Evolutionary conservation across 2,888 invertebrate species (phyloP).

Genomic region (Cancer borealis): DNA sequence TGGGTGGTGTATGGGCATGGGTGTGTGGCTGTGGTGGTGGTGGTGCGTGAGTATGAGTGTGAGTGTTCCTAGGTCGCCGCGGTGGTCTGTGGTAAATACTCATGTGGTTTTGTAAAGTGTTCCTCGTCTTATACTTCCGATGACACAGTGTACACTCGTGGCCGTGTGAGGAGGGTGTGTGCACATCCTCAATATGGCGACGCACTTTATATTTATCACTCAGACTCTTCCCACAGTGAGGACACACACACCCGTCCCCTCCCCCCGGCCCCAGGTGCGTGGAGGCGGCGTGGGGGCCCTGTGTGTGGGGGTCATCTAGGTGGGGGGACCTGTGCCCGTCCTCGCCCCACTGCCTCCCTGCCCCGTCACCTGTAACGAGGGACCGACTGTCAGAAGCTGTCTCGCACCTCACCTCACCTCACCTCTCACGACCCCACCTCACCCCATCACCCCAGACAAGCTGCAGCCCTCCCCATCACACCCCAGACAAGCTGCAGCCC

Average conservation of each 20-base stretch:
- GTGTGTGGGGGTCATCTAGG: conserved; percentile 12
- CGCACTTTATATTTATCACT: conserved; percentile 76
- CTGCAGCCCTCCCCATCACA: no score
- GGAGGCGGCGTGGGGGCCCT: conserved; percentile 34
- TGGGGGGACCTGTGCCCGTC: background rate
- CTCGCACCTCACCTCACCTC: background rate
- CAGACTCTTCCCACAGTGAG: conserved; percentile 72
- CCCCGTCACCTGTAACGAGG: conserved; percentile 10
- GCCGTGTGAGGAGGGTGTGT: conserved; percentile 72
- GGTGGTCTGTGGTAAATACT: conserved; percentile 87
- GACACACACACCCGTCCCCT: conserved; percentile 65
- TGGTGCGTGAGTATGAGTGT: background rate
- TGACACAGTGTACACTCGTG: conserved; percentile 83
- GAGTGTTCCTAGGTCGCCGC: background rate
- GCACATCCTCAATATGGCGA: conserved; percentile 76
- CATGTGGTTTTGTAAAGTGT: conserved; percentile 94
- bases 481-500: no score
- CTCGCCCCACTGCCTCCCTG: conserved; percentile 25
- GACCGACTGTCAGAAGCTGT: background rate
- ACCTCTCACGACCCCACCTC: background rate
- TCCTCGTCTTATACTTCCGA: conserved; percentile 93
- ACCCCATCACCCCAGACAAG: background rate
- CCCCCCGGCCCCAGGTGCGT: background rate
- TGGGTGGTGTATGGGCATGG: background rate
- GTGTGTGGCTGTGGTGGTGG: background rate